phyloP scores from a whole-genome alignment of 2,113 vertebrate species.

The Pyxicephalus adspersus region DNA sequence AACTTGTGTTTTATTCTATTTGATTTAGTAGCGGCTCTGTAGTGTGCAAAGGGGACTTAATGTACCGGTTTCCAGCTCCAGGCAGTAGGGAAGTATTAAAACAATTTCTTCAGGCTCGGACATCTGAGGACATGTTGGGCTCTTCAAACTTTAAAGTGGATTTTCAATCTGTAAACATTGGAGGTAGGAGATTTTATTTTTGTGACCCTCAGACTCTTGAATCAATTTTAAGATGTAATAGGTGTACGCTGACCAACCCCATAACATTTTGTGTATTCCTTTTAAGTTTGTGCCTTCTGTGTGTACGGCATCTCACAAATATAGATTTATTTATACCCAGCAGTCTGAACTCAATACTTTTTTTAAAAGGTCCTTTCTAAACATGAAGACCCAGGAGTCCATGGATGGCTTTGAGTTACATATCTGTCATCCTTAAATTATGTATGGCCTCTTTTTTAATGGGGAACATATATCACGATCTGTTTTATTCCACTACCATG shows the following conservation, averaged over 20 bases:
- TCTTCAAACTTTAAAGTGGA: conserved; percentile 61
- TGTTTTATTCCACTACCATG: too few species aligned
- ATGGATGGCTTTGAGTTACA: too few species aligned
- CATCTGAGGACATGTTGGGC: conserved; percentile 54
- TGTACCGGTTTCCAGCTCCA: conserved; percentile 60
- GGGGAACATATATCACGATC: too few species aligned
- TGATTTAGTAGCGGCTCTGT: conserved; percentile 62
- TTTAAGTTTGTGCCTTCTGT: neutral
- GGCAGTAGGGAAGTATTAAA: conserved; percentile 51
- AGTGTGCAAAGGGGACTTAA: conserved; percentile 54
- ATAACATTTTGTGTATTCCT: too few species aligned
- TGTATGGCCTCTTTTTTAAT: too few species aligned
- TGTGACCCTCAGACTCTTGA: neutral
- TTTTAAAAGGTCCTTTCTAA: too few species aligned
- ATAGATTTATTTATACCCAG: neutral
- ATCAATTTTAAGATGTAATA: too few species aligned
- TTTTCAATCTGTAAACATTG: conserved; percentile 47
- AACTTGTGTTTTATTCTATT: neutral
- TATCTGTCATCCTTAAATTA: too few species aligned
- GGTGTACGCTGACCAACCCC: too few species aligned
- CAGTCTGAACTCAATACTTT: too few species aligned
- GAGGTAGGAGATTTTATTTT: conserved; percentile 55
- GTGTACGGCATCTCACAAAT: neutral
- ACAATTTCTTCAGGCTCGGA: neutral
- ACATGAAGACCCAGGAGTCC: too few species aligned